Base-by-base conservation (phyloP, 2,888 invertebrate genomes). In the Hypena proboscidalis region DNA sequence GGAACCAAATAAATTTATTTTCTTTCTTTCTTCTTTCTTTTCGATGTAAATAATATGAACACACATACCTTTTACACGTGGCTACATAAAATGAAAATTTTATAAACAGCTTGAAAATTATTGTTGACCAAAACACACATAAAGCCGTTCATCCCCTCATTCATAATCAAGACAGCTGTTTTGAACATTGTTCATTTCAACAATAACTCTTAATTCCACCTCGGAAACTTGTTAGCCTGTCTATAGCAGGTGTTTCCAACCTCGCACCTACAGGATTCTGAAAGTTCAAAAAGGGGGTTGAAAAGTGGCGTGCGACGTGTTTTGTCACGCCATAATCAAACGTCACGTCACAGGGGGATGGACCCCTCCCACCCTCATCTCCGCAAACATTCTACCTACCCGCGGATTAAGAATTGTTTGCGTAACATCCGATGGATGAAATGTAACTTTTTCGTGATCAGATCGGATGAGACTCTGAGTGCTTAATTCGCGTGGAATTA, bases 281-380 rank as follows among this genome's bases (percentile, higher is more conserved):
- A 62, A 70, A 67, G 37, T 48, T 38, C 30, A 29, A 45, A 44
- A 37, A 39, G 37, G 60, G 60, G 66, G 68, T 64, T 69, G 50
- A 66, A 73, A 77, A 70, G 67, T 69, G 72, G 69, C 67, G 67
- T 60, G 66, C 67, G 70, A 67, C 74, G 73, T 80, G 77, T 82
- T 75, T 74, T 77, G 82, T 82, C 82, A 80, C 77, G 81, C 70
- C 67, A 69, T 64, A 64, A 64, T 64, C 63, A 64, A 64, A 64
- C 57, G 65, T 64, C 63, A 64, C 71, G 74, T 69, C 70, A 64
- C 57, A 56, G 57, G 62, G 64, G 63, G 58, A 55, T 49, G 35
- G 31, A 35, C 32, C 27, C 23, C 19, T n/a, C 10, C 35, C 32
- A 31, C 37, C 11, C 58, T 48, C 43, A 57, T 62, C 62, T 58